Evolutionary conservation across 2,797 vertebrate species (phyloP), one percentile per base, ranked within the genome.

Genomic region (Sphaeramia orbicularis): DNA sequence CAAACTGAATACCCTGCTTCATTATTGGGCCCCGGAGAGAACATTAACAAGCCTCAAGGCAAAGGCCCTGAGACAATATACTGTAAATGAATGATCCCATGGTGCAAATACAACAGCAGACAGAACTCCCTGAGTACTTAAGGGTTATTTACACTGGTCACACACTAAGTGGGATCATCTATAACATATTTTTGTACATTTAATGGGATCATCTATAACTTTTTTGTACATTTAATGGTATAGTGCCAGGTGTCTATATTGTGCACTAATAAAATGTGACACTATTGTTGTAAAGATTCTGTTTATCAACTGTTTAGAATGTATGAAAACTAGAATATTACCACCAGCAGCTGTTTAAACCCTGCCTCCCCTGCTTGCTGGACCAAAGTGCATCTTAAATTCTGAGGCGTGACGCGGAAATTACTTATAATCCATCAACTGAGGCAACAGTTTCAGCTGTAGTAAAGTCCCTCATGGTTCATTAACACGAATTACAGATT

Each of bases 381-480:
- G 81, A 67, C 10, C 79, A 90, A 92, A 92, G 85, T 86, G 70
- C 92, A 86, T 27, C 51, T 68, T n/a, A 44, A 53, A 58, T 43
- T 62, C 57, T 53, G 38, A 62, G 54, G 42, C 45, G 3, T 42
- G 49, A 71, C 55, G 65, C 68, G 56, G 13, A 65, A 74, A 58
- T 55, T 6, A 10, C 4, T 62, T 40, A 62, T 18, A 24, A 66
- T 53, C 42, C 42, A 27, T 50, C 15, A 56, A n/a, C 8, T 61
- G n/a, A 36, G 56, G 41, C 12, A 36, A 7, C 13, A 43, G 36
- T 30, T 48, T 40, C 6, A 37, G 10, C 18, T 15, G 41, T 27
- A 27, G 13, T 37, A 41, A 53, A 69, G 2, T 24, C 21, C n/a
- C 50, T 21, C 30, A 18, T 1, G 6, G n/a, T 41, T 55, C 41